phyloP scores from a whole-genome alignment of 2,113 vertebrate species.

The Thunnus thynnus region DNA sequence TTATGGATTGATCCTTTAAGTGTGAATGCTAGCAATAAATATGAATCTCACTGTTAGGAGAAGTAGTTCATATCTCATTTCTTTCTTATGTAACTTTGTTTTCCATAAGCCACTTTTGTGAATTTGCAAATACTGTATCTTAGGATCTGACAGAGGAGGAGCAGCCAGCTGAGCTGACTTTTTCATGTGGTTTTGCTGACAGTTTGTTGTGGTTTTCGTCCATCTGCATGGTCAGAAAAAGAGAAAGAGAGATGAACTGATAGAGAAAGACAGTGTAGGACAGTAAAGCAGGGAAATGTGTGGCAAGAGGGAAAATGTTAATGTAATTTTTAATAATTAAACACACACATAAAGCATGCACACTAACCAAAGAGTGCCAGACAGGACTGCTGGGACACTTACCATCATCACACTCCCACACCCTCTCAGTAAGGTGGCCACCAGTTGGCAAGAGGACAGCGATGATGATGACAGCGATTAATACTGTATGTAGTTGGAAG shows the following conservation, averaged over 20 bases:
- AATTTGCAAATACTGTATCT: background rate
- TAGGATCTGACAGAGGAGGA: constrained; percentile 16
- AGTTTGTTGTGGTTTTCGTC: constrained; percentile 15
- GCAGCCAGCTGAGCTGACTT: background rate
- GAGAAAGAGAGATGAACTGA: background rate
- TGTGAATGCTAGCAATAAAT: background rate
- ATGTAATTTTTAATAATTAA: background rate
- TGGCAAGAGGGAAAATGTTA: background rate
- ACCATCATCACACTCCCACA: constrained; percentile 40
- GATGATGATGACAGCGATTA: background rate
- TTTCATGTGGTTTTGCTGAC: constrained; percentile 32
- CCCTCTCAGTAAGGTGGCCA: constrained; percentile 9
- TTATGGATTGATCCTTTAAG: background rate
- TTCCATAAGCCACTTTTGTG: background rate
- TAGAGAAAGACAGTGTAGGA: background rate
- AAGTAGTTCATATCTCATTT: background rate
- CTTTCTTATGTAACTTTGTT: background rate
- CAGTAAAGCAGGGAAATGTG: background rate
- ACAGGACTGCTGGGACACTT: constrained; percentile 16
- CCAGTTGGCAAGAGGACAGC: background rate
- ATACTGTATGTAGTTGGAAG: constrained; percentile 4
- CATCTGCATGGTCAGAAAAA: background rate
- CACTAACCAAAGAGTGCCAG: constrained; percentile 11
- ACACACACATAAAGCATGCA: background rate
- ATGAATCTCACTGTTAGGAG: background rate